Conservation (phyloP, 2,797 vertebrate species). For the Notamacropus eugenii region DNA sequence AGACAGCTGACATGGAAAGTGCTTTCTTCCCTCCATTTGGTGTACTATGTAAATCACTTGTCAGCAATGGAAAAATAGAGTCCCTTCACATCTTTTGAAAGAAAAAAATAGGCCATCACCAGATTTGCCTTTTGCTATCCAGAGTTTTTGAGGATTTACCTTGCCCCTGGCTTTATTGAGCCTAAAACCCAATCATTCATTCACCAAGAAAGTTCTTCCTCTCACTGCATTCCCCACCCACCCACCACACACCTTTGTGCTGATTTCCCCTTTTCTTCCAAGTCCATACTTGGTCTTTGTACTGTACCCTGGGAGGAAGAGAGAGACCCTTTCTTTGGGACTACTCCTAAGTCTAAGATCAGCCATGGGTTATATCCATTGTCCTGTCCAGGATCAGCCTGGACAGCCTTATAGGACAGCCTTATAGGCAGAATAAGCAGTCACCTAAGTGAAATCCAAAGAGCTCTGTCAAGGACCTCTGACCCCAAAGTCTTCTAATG, state of each 20-base stretch:
- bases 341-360: neutral
- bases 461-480: neutral
- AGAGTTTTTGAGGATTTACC: neutral
- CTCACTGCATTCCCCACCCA: neutral
- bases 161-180: neutral
- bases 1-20: conserved; percentile 1
- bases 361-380: neutral
- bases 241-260: neutral
- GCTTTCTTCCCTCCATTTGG: conserved; percentile 21
- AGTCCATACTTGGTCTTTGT: neutral
- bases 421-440: neutral
- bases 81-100: conserved; percentile 26
- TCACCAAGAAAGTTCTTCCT: neutral
- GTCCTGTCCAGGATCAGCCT: neutral
- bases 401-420: neutral
- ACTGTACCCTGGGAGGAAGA: neutral
- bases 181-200: neutral
- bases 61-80: neutral
- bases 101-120: neutral
- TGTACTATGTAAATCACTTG: neutral
- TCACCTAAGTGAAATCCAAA: neutral
- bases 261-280: neutral
- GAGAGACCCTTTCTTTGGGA: neutral
- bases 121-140: neutral
- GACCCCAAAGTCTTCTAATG: neutral